These are phyloP conservation scores for Dynastes grantii DNA, from an alignment of 2,888 invertebrate genomes.

Conservation along the genomic window DNA sequence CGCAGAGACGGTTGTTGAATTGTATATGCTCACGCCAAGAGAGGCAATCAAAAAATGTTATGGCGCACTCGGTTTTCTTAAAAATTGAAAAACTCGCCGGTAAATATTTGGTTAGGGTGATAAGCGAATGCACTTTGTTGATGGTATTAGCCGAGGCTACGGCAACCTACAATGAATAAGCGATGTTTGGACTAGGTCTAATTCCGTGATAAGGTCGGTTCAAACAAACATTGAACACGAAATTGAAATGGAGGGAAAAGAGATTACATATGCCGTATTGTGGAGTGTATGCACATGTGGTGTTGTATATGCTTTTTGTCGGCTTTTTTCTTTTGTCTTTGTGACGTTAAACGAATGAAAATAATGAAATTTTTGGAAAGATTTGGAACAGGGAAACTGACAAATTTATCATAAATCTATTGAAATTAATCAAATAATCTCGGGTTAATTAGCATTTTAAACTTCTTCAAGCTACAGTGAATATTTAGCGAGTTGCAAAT, in stretches of 20 bases:
- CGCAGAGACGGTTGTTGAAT: not conserved
- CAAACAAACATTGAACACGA: slow-evolving; percentile 18
- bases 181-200: slow-evolving; percentile 30
- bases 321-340: slow-evolving; percentile 11
- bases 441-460: too few species aligned
- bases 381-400: too few species aligned
- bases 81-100: slow-evolving; percentile 31
- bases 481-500: too few species aligned
- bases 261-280: not conserved
- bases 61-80: slow-evolving; percentile 17
- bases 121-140: slow-evolving; percentile 44
- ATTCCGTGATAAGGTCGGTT: slow-evolving; percentile 14
- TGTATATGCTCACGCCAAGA: too few species aligned
- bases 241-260: slow-evolving; percentile 11
- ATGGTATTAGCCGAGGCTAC: slow-evolving; percentile 29
- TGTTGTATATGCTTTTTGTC: slow-evolving; percentile 1
- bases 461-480: too few species aligned
- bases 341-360: not conserved
- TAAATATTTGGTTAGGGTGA: slow-evolving; percentile 36
- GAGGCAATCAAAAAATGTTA: not conserved
- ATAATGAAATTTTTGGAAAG: too few species aligned
- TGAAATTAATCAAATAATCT: too few species aligned
- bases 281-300: not conserved
- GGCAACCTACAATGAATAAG: slow-evolving; percentile 23
- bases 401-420: too few species aligned